These are phyloP conservation scores for Porites divaricata DNA, from an alignment of 92 coral and sea anemone genomes.

Conservation along the genomic window DNA sequence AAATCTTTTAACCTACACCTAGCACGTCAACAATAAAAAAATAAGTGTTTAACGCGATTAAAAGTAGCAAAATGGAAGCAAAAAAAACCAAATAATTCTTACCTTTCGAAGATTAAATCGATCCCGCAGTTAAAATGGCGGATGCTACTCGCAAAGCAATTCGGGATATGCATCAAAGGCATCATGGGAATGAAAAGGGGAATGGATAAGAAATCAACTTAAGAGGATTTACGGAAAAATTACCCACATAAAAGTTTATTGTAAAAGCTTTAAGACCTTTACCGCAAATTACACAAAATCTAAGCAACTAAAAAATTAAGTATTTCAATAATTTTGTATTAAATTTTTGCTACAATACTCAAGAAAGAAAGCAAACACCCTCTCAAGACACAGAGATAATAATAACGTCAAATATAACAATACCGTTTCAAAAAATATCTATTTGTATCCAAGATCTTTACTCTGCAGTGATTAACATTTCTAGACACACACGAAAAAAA, in stretches of 20 bases:
- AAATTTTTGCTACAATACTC: neutral
- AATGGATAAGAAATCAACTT: neutral
- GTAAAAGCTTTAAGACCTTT: too few relatives aligned
- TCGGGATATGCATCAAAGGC: too few relatives aligned
- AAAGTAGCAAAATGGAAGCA: neutral
- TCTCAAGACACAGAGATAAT: slow-evolving; percentile 4
- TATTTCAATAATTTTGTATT: neutral
- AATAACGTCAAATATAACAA: neutral
- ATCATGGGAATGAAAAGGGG: neutral
- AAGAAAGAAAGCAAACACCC: neutral
- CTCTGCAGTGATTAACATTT: neutral
- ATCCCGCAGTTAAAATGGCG: neutral
- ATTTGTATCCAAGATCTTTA: neutral
- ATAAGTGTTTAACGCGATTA: neutral
- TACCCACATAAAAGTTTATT: too few relatives aligned
- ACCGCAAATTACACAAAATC: neutral
- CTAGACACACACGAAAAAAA: neutral
- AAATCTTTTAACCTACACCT: too few relatives aligned
- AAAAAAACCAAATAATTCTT: neutral
- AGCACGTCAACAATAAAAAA: neutral
- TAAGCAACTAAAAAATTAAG: neutral
- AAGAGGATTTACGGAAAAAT: too few relatives aligned
- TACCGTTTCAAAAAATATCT: neutral
- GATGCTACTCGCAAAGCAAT: slow-evolving; percentile 1
- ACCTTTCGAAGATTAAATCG: neutral